These are phyloP conservation scores for Eupelmus urozonus DNA, from an alignment of 2,888 invertebrate species.

Conservation along the genomic window DNA sequence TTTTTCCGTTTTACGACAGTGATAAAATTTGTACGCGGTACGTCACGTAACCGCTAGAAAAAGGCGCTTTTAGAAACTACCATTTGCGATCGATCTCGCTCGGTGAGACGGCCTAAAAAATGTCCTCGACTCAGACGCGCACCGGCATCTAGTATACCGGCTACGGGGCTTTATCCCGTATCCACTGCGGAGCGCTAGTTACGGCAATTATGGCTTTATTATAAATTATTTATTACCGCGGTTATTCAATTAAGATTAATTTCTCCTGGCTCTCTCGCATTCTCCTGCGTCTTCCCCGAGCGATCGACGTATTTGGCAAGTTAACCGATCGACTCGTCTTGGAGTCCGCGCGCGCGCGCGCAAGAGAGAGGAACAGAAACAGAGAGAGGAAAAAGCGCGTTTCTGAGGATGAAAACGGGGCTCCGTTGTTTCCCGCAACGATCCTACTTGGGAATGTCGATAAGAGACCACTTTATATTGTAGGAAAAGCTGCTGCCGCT, in stretches of 20 bases:
- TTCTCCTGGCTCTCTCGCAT: neutral
- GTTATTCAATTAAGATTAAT: conserved; percentile 50
- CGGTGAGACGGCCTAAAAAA: too few relatives aligned
- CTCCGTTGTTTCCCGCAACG: conserved; percentile 56
- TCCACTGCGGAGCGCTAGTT: neutral
- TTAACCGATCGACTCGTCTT: conserved; percentile 47
- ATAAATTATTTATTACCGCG: conserved; percentile 42
- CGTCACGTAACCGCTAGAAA: neutral
- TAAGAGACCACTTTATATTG: conserved; percentile 37
- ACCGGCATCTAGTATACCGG: neutral
- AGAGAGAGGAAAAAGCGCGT: conserved; percentile 23
- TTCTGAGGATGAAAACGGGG: conserved; percentile 47
- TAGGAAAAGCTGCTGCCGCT: conserved; percentile 2
- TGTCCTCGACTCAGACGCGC: neutral
- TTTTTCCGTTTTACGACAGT: neutral
- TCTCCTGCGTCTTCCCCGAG: neutral
- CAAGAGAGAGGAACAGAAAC: neutral
- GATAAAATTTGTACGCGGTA: neutral
- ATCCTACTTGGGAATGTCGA: conserved; percentile 37
- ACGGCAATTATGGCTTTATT: conserved; percentile 39
- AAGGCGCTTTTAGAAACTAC: too few relatives aligned
- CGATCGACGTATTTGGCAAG: conserved; percentile 56
- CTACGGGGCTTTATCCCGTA: neutral
- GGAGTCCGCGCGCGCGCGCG: too few relatives aligned
- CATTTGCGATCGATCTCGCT: too few relatives aligned